phyloP scores from a whole-genome alignment of 1,140 invertebrate genomes.

The Anthonomus grandis region DNA sequence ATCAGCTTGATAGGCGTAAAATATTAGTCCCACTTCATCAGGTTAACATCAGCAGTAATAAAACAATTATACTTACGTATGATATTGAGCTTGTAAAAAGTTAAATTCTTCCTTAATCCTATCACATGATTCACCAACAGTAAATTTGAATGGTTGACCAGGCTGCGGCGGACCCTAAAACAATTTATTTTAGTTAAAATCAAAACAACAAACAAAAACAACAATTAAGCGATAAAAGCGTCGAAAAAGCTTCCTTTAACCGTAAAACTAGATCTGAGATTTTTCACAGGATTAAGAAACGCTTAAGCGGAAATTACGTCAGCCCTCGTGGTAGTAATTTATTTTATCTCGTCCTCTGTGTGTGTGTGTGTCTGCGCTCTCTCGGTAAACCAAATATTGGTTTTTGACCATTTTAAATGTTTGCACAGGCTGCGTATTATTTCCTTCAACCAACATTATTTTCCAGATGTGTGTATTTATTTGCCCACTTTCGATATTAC shows the following conservation, averaged over 20 bases:
- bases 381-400: slow-evolving; percentile 38
- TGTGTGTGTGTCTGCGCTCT: slow-evolving; percentile 15
- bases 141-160: slow-evolving; percentile 90
- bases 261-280: too few species aligned
- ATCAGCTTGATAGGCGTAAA: too few species aligned
- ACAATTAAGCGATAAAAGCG: too few species aligned
- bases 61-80: slow-evolving; percentile 98
- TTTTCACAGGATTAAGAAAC: slow-evolving; percentile 1
- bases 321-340: slow-evolving; percentile 14
- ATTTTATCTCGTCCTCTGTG: too few species aligned
- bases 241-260: too few species aligned
- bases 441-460: slow-evolving; percentile 38
- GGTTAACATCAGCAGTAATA: too few species aligned
- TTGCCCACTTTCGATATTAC: background rate
- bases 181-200: slow-evolving; percentile 29
- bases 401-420: slow-evolving; percentile 40
- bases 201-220: too few species aligned
- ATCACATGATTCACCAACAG: slow-evolving; percentile 93
- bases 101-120: slow-evolving; percentile 99
- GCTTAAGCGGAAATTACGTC: slow-evolving; percentile 5
- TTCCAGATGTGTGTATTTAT: slow-evolving; percentile 10
- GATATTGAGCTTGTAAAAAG: slow-evolving; percentile 97
- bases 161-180: slow-evolving; percentile 84
- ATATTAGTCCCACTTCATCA: too few species aligned
- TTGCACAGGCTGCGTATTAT: slow-evolving; percentile 43